These are phyloP conservation scores for Columba guinea DNA, from an alignment of 2,797 vertebrate species.

Conservation along the genomic window DNA sequence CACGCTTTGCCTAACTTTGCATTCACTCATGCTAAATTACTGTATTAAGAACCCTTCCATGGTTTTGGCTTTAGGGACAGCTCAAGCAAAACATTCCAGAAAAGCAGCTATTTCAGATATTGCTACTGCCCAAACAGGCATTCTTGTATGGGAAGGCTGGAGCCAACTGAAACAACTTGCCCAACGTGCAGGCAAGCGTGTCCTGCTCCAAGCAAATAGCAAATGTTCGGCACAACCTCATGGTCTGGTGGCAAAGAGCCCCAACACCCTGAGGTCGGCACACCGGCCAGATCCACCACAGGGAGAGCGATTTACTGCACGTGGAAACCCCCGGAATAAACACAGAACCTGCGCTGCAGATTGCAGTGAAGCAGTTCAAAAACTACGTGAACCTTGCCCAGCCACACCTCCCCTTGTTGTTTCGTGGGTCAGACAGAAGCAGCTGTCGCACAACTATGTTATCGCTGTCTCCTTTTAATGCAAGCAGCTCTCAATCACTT, in stretches of 20 bases:
- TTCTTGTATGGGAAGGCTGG: background rate
- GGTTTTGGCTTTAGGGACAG: background rate
- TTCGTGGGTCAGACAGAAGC: background rate
- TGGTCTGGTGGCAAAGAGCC: background rate
- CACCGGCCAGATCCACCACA: background rate
- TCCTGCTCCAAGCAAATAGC: background rate
- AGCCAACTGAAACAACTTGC: background rate
- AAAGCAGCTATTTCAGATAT: background rate
- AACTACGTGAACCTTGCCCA: background rate
- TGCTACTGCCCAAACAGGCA: background rate
- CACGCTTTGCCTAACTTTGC: background rate
- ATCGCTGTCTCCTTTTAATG: background rate
- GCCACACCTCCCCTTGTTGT: background rate
- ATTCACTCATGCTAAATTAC: background rate
- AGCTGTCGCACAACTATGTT: background rate
- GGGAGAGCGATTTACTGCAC: background rate
- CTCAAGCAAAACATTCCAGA: background rate
- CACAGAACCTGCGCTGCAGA: background rate
- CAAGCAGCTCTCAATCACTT: background rate
- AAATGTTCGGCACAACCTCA: background rate
- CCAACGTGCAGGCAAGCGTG: background rate
- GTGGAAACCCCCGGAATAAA: background rate
- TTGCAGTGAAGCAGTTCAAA: background rate
- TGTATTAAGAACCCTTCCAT: background rate
- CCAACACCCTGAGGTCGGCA: background rate